Base-by-base conservation (phyloP, 2,797 vertebrate genomes). In the Hipposideros larvatus region DNA sequence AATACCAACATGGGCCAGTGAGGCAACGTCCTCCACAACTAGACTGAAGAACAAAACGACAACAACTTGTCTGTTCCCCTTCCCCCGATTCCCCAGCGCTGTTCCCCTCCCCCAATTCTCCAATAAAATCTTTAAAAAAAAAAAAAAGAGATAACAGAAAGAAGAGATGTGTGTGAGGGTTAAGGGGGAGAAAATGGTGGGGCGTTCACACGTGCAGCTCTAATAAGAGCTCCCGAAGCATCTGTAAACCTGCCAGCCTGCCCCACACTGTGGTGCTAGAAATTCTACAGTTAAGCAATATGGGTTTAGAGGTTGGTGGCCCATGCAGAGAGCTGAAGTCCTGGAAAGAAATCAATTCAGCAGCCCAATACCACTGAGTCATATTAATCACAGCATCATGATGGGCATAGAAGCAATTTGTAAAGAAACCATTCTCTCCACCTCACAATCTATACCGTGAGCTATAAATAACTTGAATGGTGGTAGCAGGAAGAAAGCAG, bases 401-500 rank as follows among this genome's bases (percentile, higher is more conserved):
- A 92, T 75, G n/a, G 89, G 75, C 59, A 96, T 21, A 59, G 31
- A 94, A 87, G 91, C n/a, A 83, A 97, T 98, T 93, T 96, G 3
- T 74, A 98, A 96, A 66, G 43, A 73, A 53, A 91, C 11, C 15
- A 65, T 57, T 71, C 26, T 96, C 71, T 94, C 82, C 89, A 75
- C 73, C 80, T 95, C 74, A 10, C 92, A 97, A 91, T 97, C 90
- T 95, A 88, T 75, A 96, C 48, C 3, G 34, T 57, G 77, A 63
- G 59, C 94, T 86, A 37, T 63, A 96, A 98, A 87, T 68, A 97
- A 70, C 43, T 37, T 95, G 87, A 87, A 93, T 78, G 61, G 59
- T 41, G 84, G 80, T 19, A 97, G 68, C 51, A 96, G 91, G 97
- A 82, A 94, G 53, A 97, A 95, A 95, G 89, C 28, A 94, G 97